Evolutionary conservation across 1,140 invertebrate species (phyloP).

Genomic region (Neotoxoptera formosana): DNA sequence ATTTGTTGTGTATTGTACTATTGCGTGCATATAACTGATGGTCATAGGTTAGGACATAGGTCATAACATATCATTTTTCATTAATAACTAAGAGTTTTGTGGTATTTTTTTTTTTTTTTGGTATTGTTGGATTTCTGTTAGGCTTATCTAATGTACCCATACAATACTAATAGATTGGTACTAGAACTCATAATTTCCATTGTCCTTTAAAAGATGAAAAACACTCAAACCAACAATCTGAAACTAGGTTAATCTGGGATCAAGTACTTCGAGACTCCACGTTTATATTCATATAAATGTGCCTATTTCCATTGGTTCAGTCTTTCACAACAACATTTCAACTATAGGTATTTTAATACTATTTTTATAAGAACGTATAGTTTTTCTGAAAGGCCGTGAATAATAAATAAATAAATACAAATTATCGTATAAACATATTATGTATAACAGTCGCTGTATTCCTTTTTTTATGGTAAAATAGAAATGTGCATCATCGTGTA

Average conservation of each 20-base stretch:
- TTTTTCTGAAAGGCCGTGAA: background rate
- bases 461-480: background rate
- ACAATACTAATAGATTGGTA: background rate
- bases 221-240: background rate
- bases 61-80: background rate
- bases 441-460: background rate
- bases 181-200: background rate
- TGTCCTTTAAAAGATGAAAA: background rate
- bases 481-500: background rate
- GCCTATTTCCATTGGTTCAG: background rate
- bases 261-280: background rate
- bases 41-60: too few species aligned
- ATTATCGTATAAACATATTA: background rate
- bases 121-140: background rate
- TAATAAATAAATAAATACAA: background rate
- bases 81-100: background rate
- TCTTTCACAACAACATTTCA: background rate
- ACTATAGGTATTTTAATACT: background rate
- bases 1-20: background rate
- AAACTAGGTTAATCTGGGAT: conserved; percentile 19
- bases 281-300: background rate
- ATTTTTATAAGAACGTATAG: background rate
- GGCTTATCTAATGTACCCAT: background rate
- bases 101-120: background rate
- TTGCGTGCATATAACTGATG: background rate